Conservation (phyloP, 2,888 invertebrate species). For the Drosophila suboccidentalis region DNA sequence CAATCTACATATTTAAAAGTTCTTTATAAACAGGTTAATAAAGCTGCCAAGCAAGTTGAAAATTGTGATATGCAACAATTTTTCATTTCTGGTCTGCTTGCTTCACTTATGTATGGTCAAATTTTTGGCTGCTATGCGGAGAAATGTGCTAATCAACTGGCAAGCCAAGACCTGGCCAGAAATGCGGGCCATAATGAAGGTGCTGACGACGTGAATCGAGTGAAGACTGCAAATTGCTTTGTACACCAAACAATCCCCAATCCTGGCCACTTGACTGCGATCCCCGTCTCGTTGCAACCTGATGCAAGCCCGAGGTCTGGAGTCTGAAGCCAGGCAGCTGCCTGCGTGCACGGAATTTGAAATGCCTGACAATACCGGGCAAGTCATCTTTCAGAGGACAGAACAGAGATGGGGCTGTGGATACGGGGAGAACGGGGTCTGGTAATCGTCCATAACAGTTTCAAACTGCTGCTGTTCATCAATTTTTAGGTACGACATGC, state of each 20-base stretch:
- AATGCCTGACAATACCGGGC: constrained; percentile 38
- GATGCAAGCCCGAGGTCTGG: constrained; percentile 21
- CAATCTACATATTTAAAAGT: not conserved
- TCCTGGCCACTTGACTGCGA: not conserved
- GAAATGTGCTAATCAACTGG: constrained; percentile 62
- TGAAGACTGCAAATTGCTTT: constrained; percentile 37
- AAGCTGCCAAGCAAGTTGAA: not conserved
- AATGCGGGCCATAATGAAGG: constrained; percentile 40
- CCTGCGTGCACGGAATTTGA: constrained; percentile 45
- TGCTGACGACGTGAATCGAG: constrained; percentile 33
- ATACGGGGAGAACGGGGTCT: not conserved
- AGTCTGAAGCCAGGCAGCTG: constrained; percentile 4
- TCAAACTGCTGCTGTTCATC: constrained; percentile 46
- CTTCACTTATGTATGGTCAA: constrained; percentile 8
- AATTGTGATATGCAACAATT: not conserved
- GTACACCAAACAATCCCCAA: constrained; percentile 8
- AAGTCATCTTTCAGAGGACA: constrained; percentile 20
- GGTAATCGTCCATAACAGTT: constrained; percentile 29
- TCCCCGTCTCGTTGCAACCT: constrained; percentile 6
- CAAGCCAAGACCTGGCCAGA: constrained; percentile 29
- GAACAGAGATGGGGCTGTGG: not conserved
- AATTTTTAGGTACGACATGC: constrained; percentile 21
- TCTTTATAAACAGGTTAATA: not conserved
- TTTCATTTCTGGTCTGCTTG: not conserved
- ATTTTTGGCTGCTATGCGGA: constrained; percentile 19